Conservation (phyloP, 2,888 invertebrate genomes). For the Petrophora chlorosata region DNA sequence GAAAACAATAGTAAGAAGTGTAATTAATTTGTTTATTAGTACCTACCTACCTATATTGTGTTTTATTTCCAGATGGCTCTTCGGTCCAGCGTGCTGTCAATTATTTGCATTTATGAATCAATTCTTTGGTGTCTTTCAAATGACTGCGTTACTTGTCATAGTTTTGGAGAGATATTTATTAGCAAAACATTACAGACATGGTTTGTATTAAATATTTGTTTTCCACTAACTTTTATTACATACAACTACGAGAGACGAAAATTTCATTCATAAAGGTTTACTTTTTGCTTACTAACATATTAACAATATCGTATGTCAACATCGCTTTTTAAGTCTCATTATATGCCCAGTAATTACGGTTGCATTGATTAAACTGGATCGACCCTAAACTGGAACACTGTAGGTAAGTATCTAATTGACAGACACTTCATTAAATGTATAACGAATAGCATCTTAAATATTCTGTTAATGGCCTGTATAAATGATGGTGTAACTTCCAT, state of each 20-base stretch:
- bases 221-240: neutral
- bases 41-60: neutral
- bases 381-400: too few relatives aligned
- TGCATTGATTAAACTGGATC: too few relatives aligned
- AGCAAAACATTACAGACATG: constrained; percentile 72
- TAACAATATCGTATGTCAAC: too few relatives aligned
- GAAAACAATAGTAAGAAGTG: too few relatives aligned
- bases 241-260: too few relatives aligned
- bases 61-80: constrained; percentile 77
- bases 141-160: constrained; percentile 72
- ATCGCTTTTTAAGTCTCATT: too few relatives aligned
- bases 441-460: constrained; percentile 6
- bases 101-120: constrained; percentile 82
- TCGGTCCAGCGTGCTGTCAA: constrained; percentile 80
- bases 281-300: too few relatives aligned
- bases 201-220: constrained; percentile 48
- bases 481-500: constrained; percentile 9
- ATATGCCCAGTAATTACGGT: too few relatives aligned
- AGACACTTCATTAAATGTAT: too few relatives aligned
- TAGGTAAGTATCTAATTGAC: too few relatives aligned
- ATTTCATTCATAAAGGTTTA: too few relatives aligned
- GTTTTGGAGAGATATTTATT: constrained; percentile 79
- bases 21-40: too few relatives aligned
- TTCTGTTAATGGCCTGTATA: constrained; percentile 5
- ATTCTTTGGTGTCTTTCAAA: constrained; percentile 82